Evolutionary conservation across 2,888 invertebrate genomes (phyloP), one percentile per base, ranked within the genome.

Genomic region (Stenurella melanura): DNA sequence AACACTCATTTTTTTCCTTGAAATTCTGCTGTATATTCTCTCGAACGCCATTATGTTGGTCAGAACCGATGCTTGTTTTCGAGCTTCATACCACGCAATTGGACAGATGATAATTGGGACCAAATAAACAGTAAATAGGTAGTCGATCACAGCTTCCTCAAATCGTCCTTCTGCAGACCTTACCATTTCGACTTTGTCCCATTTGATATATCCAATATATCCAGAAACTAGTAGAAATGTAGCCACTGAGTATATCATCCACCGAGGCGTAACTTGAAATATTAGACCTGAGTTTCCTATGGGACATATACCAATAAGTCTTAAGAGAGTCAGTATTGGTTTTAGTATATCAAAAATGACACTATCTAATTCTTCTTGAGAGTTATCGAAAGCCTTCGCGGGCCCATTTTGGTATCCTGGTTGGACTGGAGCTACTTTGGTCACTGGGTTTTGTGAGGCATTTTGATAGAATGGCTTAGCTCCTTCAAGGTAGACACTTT

Each of bases 101-200:
- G 94, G 94, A 60, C 93, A 91, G 0, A 91, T 88, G 15, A 93
- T 88, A 83, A 94, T 90, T 0, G 94, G 94, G 76, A 94, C 90
- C 77, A 95, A 90, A 85, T 94, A 94, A 0, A 94, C 93, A n/a
- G 94, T 91, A 83, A 95, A 95, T 0, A 95, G 89, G 85, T 95
- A 95, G 75, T 94, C 94, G 83, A 95, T 94, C 0, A 94, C 95
- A 0, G 94, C 94, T 87, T 95, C 94, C 83, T 94, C 95, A 78
- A 95, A 95, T 80, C 93, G 92, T 0, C 93, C 94, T 85, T 93
- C 93, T 0, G 93, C 89, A 0, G 92, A 91, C 63, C 91, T 89
- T 18, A 93, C 89, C 77, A 93, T 92, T 83, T 92, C 91, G 0
- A 94, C 92, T 79, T 93, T 92, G 83, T 93, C 90, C 79, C 92